These are phyloP conservation scores for Prinia subflava DNA, from an alignment of 2,113 vertebrate species.

Conservation along the genomic window DNA sequence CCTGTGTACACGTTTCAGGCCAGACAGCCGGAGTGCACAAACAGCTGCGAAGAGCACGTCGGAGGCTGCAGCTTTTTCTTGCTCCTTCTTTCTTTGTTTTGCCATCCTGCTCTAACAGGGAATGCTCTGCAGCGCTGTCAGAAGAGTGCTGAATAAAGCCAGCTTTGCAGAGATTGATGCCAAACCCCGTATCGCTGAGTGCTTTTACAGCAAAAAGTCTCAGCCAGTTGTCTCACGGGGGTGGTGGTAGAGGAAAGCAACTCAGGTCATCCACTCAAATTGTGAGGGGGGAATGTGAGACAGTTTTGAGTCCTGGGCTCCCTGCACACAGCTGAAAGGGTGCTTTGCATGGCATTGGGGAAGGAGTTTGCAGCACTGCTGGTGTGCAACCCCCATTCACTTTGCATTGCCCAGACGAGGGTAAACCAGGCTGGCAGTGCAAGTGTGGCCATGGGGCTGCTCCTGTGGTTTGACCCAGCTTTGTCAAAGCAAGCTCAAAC, in stretches of 20 bases:
- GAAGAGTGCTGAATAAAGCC: neutral
- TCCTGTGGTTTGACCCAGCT: neutral
- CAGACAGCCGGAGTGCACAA: neutral
- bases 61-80: neutral
- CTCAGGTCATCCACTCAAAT: neutral
- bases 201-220: neutral
- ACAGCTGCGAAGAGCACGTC: neutral
- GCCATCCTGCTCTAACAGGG: neutral
- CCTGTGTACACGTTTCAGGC: constrained; percentile 43
- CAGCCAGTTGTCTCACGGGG: neutral
- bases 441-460: neutral
- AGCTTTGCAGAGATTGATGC: neutral
- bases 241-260: neutral
- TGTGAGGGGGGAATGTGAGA: neutral
- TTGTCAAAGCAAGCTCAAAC: neutral
- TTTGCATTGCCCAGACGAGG: neutral
- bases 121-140: neutral
- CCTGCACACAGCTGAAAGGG: neutral
- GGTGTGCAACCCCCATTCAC: neutral
- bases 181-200: neutral
- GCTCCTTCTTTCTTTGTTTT: neutral
- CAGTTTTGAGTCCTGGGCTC: neutral
- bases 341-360: neutral
- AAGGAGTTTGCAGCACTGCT: neutral
- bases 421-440: neutral